A percentile compares a stretch with the other conserved stretches of the same genome.
Evolutionary conservation across 2,888 invertebrate species (phyloP).

Genomic region (Dendrolimus houi): DNA sequence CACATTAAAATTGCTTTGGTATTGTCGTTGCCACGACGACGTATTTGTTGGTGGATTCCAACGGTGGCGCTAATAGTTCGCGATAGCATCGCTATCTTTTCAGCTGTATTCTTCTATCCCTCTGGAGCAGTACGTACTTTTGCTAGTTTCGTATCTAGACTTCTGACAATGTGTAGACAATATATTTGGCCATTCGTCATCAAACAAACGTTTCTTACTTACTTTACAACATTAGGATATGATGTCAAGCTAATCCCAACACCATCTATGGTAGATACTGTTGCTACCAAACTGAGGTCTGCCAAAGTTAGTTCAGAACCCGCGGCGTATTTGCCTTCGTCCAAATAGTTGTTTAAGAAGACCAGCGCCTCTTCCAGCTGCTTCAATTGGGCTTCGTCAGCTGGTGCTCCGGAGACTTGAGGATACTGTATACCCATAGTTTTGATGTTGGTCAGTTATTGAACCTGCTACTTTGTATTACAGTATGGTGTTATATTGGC

Average conservation of each 20-base stretch:
- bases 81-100: too few relatives aligned
- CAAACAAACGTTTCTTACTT: constrained; percentile 8
- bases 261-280: constrained; percentile 80
- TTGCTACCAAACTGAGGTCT: constrained; percentile 80
- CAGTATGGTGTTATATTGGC: too few relatives aligned
- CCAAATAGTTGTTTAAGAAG: constrained; percentile 81
- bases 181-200: background rate
- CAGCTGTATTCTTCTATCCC: too few relatives aligned
- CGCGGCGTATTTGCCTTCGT: constrained; percentile 78
- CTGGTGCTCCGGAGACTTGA: constrained; percentile 67
- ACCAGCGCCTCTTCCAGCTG: constrained; percentile 79
- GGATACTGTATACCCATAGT: constrained; percentile 58
- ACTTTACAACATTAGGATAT: constrained; percentile 51
- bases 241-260: constrained; percentile 76
- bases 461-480: too few relatives aligned
- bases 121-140: too few relatives aligned
- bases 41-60: too few relatives aligned
- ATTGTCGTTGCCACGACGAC: too few relatives aligned
- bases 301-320: constrained; percentile 83
- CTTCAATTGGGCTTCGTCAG: constrained; percentile 76
- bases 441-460: background rate
- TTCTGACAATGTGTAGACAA: background rate
- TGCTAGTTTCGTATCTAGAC: too few relatives aligned
- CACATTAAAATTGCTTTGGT: too few relatives aligned
- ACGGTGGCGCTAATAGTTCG: too few relatives aligned